These are phyloP conservation scores for Zeugodacus cucurbitae DNA, from an alignment of 1,140 invertebrate genomes.

Conservation along the genomic window DNA sequence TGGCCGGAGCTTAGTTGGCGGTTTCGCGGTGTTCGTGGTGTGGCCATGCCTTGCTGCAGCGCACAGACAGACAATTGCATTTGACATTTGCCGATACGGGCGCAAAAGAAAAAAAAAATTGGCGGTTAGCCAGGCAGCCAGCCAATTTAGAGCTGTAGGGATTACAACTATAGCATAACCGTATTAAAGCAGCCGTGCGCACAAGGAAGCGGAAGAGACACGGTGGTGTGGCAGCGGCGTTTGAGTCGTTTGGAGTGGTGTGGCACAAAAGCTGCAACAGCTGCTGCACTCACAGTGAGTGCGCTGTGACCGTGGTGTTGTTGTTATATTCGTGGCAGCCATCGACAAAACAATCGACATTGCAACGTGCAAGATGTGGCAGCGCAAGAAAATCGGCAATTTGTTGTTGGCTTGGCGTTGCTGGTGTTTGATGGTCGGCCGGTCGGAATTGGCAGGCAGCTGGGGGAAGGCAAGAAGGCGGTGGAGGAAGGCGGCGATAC, in stretches of 20 bases:
- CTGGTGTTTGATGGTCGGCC: not conserved
- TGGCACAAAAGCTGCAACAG: not conserved
- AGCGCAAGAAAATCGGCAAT: not conserved
- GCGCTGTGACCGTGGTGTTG: not conserved
- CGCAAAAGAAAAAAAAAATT: not conserved
- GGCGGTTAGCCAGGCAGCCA: not conserved
- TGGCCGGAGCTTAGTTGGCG: too few species aligned
- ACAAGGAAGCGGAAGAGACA: not conserved
- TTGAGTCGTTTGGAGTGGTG: not conserved
- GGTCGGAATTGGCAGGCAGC: not conserved
- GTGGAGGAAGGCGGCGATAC: not conserved
- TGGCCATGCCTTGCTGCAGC: not conserved
- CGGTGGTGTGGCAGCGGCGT: not conserved
- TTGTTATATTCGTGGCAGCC: not conserved
- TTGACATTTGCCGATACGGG: conserved; percentile 29
- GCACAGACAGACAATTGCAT: not conserved
- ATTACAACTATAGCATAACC: conserved; percentile 22
- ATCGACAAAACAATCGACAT: conserved; percentile 32
- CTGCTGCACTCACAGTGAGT: not conserved
- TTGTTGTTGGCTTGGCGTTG: not conserved
- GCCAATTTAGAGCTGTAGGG: conserved; percentile 27
- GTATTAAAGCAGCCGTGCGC: not conserved
- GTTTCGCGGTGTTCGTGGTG: not conserved
- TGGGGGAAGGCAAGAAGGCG: not conserved
- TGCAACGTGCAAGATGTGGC: conserved; percentile 9